Evolutionary conservation across 2,113 vertebrate species (phyloP), one percentile per base, ranked within the genome.

Genomic region (human (Homo sapiens)): DNA sequence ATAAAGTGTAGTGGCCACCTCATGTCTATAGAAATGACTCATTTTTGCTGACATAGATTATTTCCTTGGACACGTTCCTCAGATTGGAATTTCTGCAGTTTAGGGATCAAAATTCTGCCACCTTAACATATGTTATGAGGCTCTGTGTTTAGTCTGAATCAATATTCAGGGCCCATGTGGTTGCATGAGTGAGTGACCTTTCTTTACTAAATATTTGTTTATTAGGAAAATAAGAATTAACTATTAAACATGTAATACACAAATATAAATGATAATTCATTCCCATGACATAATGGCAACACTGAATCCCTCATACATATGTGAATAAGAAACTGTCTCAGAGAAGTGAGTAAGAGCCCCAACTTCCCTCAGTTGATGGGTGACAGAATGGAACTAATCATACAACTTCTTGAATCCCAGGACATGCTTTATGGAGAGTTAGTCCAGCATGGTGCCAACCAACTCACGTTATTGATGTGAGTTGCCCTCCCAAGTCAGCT

Each of bases 401-500:
- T 6, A 16, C 5, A 16, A 2, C 18, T 35, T 61, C 70, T 14
- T 12, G 40, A 5, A 72, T 18, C 18, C 40, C 27, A 57, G 50
- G 32, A 38, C 2, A 4, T 2, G 11, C 5, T 7, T 27, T 25
- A 9, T 0, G 8, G 4, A 14, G 12, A 12, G 30, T 10, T 25
- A 14, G 13, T 6, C 11, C 52, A 13, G 25, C 2, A 13, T 6
- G 12, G 14, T 9, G 35, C 40, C 7, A 12, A 1, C 38, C 13
- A 32, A 50, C 11, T 66, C 16, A 3, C 4, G 1, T 5, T 6
- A 1, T 14, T 16, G n/a, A 20, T 3, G 4, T 38, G 12, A 50
- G 3, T 3, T 40, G 8, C 4, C 8, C n/a, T 27, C 3, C 22
- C 45, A 57, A 8, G 38, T 38, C 35, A 45, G 30, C n/a, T 25